Conservation (phyloP, 2,797 vertebrate genomes). For the Orestias chungarensis region DNA sequence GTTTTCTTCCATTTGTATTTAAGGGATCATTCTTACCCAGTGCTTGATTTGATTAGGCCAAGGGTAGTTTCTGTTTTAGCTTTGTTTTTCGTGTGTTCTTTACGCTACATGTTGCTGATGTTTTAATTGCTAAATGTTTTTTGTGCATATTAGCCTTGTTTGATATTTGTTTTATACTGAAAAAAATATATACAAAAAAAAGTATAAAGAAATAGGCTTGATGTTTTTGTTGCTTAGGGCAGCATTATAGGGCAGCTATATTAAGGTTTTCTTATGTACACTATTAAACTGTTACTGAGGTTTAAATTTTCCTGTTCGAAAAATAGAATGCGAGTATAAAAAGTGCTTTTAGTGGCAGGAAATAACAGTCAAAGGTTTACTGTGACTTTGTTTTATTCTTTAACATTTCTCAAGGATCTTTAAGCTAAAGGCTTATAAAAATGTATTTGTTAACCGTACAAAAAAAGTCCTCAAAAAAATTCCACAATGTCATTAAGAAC, state of each 20-base stretch:
- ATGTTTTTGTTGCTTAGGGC: background rate
- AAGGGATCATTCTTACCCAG: too few relatives aligned
- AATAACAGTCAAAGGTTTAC: background rate
- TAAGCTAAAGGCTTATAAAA: background rate
- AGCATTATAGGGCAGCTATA: background rate
- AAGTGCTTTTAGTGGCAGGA: background rate
- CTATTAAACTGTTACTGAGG: rapidly evolving
- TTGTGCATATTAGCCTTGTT: too few relatives aligned
- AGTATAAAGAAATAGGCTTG: too few relatives aligned
- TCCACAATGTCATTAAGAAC: background rate
- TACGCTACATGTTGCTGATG: too few relatives aligned
- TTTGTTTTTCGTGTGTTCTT: too few relatives aligned
- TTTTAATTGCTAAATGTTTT: too few relatives aligned
- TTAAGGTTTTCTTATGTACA: background rate
- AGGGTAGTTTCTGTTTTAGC: too few relatives aligned
- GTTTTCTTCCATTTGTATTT: too few relatives aligned
- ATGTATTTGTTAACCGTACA: background rate
- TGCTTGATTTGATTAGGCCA: too few relatives aligned
- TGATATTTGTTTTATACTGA: too few relatives aligned
- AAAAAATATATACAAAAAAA: too few relatives aligned
- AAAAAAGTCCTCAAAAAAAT: background rate
- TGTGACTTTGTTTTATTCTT: background rate
- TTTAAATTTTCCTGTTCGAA: background rate
- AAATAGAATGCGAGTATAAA: too few relatives aligned
- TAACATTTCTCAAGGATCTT: background rate